These are phyloP conservation scores for Unio delphinus DNA, from an alignment of 2,888 invertebrate genomes.

Conservation along the genomic window DNA sequence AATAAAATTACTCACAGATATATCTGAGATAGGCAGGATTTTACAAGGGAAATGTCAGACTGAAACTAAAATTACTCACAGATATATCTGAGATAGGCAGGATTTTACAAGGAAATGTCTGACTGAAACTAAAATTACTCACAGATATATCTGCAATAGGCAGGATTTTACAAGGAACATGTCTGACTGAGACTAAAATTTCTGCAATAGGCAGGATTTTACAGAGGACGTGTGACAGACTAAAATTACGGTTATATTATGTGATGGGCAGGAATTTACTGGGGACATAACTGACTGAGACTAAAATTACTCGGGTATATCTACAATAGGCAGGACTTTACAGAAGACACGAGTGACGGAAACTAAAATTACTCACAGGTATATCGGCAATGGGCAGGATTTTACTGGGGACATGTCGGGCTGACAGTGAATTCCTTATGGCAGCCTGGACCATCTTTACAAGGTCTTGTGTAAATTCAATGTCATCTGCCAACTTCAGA, in stretches of 20 bases:
- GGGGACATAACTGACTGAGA: conserved; percentile 75
- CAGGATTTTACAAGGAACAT: conserved; percentile 74
- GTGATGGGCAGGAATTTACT: conserved; percentile 71
- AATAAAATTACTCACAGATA: conserved; percentile 72
- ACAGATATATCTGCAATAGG: conserved; percentile 73
- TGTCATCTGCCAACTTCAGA: conserved; percentile 72
- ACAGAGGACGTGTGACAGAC: conserved; percentile 75
- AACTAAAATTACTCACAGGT: conserved; percentile 68
- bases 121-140: conserved; percentile 71
- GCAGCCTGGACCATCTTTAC: conserved; percentile 68
- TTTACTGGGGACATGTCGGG: conserved; percentile 75
- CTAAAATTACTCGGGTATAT: conserved; percentile 72
- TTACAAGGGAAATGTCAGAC: conserved; percentile 75
- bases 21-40: conserved; percentile 73
- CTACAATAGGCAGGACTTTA: conserved; percentile 71
- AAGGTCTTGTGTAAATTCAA: conserved; percentile 69
- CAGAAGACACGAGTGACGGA: conserved; percentile 75
- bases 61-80: conserved; percentile 54
- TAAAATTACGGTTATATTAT: conserved; percentile 71
- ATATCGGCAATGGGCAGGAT: conserved; percentile 73
- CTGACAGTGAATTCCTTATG: conserved; percentile 73
- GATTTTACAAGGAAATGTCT: conserved; percentile 75
- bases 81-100: conserved; percentile 74
- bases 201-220: conserved; percentile 72
- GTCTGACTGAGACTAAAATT: conserved; percentile 71